Conservation (phyloP, 1,140 invertebrate species). For the Octopus sinensis region DNA sequence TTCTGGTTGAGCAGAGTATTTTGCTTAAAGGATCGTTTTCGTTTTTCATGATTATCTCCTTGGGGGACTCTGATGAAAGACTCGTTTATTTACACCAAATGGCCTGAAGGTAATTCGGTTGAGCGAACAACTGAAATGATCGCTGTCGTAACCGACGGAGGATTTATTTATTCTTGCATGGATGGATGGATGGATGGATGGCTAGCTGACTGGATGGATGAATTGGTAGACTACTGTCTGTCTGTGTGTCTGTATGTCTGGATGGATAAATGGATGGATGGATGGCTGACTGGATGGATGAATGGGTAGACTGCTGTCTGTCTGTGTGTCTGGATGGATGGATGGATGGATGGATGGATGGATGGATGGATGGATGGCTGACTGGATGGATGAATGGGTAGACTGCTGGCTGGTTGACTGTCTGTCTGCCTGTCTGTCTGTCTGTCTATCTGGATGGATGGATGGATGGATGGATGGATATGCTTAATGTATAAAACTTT, state of each 20-base stretch:
- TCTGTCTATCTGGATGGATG: no score
- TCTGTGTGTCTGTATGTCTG: not conserved
- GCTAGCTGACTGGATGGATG: not conserved
- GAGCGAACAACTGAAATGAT: no score
- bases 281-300: not conserved
- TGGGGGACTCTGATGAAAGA: no score
- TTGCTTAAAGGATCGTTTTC: no score
- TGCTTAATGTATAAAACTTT: no score
- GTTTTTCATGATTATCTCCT: no score
- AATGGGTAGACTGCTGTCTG: not conserved
- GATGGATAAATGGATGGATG: not conserved
- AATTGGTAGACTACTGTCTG: not conserved
- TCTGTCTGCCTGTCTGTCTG: no score
- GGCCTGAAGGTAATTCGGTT: no score
- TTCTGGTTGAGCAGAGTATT: no score
- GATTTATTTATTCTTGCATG: not conserved
- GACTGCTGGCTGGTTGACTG: not conserved
- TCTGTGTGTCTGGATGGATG: not conserved
- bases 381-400: not conserved
- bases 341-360: not conserved
- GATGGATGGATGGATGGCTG: not conserved
- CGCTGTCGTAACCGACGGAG: no score
- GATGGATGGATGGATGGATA: no score
- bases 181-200: not conserved
- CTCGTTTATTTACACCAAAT: no score